A percentile compares a stretch with the other conserved stretches of the same genome.
phyloP scores from a whole-genome alignment of 2,888 invertebrate species.

The Agrotis puta region DNA sequence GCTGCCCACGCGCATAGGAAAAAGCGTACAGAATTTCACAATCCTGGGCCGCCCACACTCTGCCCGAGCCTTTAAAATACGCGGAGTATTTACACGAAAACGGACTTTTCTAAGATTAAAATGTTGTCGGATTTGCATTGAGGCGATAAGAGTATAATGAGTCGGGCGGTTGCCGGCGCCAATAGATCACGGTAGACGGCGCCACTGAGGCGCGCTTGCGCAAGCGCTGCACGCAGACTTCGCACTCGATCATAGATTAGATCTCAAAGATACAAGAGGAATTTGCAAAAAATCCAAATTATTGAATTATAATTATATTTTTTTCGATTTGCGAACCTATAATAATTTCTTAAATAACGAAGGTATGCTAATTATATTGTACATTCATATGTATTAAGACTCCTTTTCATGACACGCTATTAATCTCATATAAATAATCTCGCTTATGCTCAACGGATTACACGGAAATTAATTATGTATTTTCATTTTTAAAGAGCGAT shows the following conservation, averaged over 20 bases:
- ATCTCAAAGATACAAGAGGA: constrained; percentile 61
- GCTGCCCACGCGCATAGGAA: constrained; percentile 83
- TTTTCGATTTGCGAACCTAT: constrained; percentile 16
- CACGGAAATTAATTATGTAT: constrained; percentile 45
- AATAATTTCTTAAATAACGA: constrained; percentile 24
- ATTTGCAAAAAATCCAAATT: constrained; percentile 58
- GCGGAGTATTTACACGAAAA: constrained; percentile 81
- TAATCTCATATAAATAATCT: constrained; percentile 47
- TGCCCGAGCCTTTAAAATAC: constrained; percentile 73
- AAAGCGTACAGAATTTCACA: constrained; percentile 86
- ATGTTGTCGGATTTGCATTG: constrained; percentile 84
- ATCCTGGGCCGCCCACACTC: constrained; percentile 77
- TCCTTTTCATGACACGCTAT: constrained; percentile 46
- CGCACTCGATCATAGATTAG: constrained; percentile 71
- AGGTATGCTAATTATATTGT: constrained; percentile 43
- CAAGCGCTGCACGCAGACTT: constrained; percentile 72
- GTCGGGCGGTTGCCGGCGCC: constrained; percentile 78
- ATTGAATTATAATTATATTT: constrained; percentile 12
- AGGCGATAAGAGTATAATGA: constrained; percentile 84
- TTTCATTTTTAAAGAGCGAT: constrained; percentile 38
- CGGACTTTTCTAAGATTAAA: constrained; percentile 79
- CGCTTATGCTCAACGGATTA: constrained; percentile 41
- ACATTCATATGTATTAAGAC: constrained; percentile 49
- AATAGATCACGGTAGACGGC: constrained; percentile 87
- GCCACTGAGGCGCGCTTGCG: constrained; percentile 81